phyloP scores from a whole-genome alignment of 2,113 vertebrate species.

The Otus sunia region DNA sequence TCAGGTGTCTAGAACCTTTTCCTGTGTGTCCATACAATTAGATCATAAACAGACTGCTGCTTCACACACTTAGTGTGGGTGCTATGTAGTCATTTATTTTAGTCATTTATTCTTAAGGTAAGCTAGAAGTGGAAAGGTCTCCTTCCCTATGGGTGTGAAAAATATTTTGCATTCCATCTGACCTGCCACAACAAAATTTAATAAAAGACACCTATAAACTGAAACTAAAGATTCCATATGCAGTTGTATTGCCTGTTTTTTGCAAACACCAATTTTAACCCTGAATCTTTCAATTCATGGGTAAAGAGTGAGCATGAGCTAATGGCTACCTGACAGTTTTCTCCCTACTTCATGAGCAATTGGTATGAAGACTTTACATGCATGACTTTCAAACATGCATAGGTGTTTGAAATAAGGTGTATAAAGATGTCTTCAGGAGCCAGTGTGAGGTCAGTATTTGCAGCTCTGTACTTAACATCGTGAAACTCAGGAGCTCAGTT shows the following conservation, averaged over 20 bases:
- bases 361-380: neutral
- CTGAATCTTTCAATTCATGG: neutral
- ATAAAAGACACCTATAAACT: neutral
- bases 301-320: neutral
- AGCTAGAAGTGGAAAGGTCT: neutral
- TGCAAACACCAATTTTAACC: neutral
- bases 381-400: accelerated
- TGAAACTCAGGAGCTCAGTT: neutral
- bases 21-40: neutral
- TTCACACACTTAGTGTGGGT: neutral
- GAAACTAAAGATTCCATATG: neutral
- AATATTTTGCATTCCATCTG: neutral
- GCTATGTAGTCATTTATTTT: neutral
- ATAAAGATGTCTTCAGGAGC: neutral
- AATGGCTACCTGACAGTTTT: neutral
- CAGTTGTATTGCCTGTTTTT: neutral
- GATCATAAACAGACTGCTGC: neutral
- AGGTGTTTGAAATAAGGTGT: neutral
- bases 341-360: neutral
- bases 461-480: neutral
- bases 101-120: neutral
- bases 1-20: neutral
- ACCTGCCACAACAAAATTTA: neutral
- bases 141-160: neutral
- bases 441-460: neutral